Conservation (phyloP, 1,140 invertebrate genomes). For the Carcinoscorpius rotundicauda region DNA sequence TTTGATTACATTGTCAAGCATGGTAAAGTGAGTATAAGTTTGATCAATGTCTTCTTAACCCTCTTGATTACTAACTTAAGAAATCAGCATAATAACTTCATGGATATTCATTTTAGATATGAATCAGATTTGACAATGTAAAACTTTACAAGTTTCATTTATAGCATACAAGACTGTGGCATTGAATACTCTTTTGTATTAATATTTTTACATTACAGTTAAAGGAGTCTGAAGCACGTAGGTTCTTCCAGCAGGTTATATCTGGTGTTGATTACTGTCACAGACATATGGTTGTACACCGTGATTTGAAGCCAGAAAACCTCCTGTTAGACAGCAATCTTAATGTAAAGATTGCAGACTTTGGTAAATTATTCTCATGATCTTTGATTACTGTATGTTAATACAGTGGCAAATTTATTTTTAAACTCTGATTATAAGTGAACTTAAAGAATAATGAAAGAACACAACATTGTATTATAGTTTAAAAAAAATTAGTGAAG, state of each 20-base stretch:
- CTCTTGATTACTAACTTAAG: background rate
- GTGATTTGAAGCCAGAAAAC: conserved; percentile 96
- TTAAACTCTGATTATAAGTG: too few relatives aligned
- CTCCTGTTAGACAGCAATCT: conserved; percentile 88
- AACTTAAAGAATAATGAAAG: too few relatives aligned
- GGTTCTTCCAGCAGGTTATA: conserved; percentile 99
- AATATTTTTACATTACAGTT: conserved; percentile 36
- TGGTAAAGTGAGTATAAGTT: conserved; percentile 54
- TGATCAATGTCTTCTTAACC: background rate
- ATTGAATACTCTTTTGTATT: too few relatives aligned
- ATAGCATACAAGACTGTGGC: too few relatives aligned
- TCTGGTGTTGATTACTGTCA: conserved; percentile 99
- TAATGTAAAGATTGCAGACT: conserved; percentile 99
- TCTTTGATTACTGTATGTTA: too few relatives aligned
- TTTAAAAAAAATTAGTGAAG: too few relatives aligned
- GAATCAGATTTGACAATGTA: too few relatives aligned
- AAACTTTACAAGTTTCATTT: too few relatives aligned
- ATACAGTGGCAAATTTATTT: too few relatives aligned
- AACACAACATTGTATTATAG: too few relatives aligned
- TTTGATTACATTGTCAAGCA: conserved; percentile 99
- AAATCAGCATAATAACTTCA: too few relatives aligned
- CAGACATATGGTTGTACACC: conserved; percentile 92
- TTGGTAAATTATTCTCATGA: conserved; percentile 47
- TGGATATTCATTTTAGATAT: too few relatives aligned
- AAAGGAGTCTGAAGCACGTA: conserved; percentile 82